phyloP scores from a whole-genome alignment of 2,888 invertebrate species.

The Eugnorisma glareosa region DNA sequence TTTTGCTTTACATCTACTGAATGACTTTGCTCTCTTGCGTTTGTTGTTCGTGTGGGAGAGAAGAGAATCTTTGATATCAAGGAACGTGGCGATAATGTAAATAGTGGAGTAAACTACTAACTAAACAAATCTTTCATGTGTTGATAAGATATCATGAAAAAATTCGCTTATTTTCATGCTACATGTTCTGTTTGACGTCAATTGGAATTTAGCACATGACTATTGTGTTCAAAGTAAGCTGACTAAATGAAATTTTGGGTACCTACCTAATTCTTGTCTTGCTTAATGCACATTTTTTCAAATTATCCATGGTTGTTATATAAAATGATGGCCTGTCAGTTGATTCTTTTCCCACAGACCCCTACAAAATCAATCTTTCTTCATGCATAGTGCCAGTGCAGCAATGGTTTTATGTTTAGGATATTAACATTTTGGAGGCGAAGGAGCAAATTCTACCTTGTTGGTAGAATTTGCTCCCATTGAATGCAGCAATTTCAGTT shows the following conservation, averaged over 20 bases:
- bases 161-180: slow-evolving; percentile 34
- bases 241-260: slow-evolving; percentile 17
- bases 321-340: background rate
- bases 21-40: slow-evolving; percentile 72
- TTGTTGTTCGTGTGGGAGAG: slow-evolving; percentile 45
- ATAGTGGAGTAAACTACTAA: slow-evolving; percentile 43
- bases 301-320: background rate
- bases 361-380: background rate
- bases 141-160: slow-evolving; percentile 49
- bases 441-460: background rate
- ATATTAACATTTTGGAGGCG: background rate
- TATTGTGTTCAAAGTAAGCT: slow-evolving; percentile 45
- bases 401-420: background rate
- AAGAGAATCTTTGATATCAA: slow-evolving; percentile 38
- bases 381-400: background rate
- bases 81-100: slow-evolving; percentile 35
- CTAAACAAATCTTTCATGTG: slow-evolving; percentile 28
- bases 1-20: slow-evolving; percentile 78
- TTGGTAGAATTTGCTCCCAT: too few relatives aligned
- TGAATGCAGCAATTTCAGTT: background rate
- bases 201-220: slow-evolving; percentile 26
- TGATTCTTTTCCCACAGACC: background rate
- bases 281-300: background rate
- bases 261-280: background rate
- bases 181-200: slow-evolving; percentile 46